These are phyloP conservation scores for Chironomus riparius DNA, from an alignment of 2,888 invertebrate genomes.

Conservation along the genomic window DNA sequence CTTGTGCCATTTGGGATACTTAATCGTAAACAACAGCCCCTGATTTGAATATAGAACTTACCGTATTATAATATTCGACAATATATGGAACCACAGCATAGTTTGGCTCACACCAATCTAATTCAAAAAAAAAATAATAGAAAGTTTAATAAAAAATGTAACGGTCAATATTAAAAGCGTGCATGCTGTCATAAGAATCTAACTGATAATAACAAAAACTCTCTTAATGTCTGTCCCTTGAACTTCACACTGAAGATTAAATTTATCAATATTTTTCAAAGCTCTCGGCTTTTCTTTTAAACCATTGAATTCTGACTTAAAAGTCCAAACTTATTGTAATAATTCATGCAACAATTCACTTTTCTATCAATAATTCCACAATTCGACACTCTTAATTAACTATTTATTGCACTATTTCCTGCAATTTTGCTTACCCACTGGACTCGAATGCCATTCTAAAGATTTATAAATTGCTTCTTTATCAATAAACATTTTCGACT, in stretches of 20 bases:
- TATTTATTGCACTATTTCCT: neutral
- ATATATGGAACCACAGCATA: neutral
- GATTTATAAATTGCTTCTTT: neutral
- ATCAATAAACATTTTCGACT: neutral
- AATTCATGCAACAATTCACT: too few relatives aligned
- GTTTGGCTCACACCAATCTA: conserved; percentile 1
- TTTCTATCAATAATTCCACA: too few relatives aligned
- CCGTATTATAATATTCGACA: neutral
- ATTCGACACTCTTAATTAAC: too few relatives aligned
- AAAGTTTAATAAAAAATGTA: too few relatives aligned
- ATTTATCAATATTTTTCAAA: neutral
- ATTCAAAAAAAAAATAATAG: neutral
- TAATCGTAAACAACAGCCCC: too few relatives aligned
- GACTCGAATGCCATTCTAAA: neutral
- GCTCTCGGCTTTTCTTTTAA: too few relatives aligned
- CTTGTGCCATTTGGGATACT: too few relatives aligned
- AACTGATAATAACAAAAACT: too few relatives aligned
- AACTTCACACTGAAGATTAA: neutral
- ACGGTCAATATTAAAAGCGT: too few relatives aligned
- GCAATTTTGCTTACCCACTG: neutral
- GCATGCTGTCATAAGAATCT: too few relatives aligned
- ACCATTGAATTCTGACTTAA: too few relatives aligned
- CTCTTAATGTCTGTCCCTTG: neutral
- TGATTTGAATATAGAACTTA: neutral
- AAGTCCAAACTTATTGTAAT: too few relatives aligned